Evolutionary conservation across 2,888 invertebrate species (phyloP).

Genomic region (Operophtera brumata): DNA sequence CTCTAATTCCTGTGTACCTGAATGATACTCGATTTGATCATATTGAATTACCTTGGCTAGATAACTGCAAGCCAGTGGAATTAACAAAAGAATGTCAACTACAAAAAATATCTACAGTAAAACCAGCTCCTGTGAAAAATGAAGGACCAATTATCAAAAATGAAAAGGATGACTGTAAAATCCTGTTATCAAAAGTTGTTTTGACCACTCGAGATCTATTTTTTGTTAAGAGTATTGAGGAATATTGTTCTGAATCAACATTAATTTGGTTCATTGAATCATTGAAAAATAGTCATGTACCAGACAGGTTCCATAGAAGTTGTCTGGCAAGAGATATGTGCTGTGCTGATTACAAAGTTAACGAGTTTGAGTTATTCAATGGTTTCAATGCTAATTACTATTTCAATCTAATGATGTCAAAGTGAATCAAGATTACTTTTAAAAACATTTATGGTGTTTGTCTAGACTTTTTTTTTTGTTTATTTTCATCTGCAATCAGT

Average conservation of each 20-base stretch:
- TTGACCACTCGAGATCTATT: conserved; percentile 45
- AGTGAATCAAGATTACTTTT: not conserved
- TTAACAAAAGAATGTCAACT: not conserved
- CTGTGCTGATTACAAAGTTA: not conserved
- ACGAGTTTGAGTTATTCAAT: not conserved
- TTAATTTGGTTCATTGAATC: conserved; percentile 47
- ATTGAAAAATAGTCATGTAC: conserved; percentile 16
- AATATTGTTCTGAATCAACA: conserved; percentile 34
- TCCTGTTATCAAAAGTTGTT: conserved; percentile 22
- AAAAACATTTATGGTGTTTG: too few species aligned
- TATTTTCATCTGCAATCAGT: too few species aligned
- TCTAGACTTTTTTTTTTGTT: too few species aligned
- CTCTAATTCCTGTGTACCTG: conserved; percentile 48
- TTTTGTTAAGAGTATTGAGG: conserved; percentile 47
- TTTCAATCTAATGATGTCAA: conserved; percentile 9
- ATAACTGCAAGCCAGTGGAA: conserved; percentile 13
- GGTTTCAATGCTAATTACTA: conserved; percentile 16
- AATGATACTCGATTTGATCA: conserved; percentile 46
- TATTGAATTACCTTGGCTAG: conserved; percentile 21
- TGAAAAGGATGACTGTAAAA: conserved; percentile 8
- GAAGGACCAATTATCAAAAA: not conserved
- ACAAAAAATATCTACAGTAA: not conserved
- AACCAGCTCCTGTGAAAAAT: not conserved
- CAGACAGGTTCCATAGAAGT: conserved; percentile 14
- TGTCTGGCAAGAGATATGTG: conserved; percentile 22